phyloP scores from a whole-genome alignment of 2,797 vertebrate genomes.

The Sebastes taczanowskii region DNA sequence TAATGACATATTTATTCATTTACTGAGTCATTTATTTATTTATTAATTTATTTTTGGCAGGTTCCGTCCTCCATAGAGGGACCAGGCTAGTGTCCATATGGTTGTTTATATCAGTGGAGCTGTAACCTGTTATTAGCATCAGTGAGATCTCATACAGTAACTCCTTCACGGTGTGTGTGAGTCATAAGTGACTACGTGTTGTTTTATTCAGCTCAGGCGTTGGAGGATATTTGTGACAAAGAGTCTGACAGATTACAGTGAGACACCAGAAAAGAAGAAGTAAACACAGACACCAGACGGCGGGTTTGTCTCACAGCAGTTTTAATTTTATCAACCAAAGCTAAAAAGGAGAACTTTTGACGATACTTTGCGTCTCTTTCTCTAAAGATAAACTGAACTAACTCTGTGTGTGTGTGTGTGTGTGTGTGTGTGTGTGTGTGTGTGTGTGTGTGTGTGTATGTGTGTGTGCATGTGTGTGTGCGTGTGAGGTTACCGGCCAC shows the following conservation, averaged over 20 bases:
- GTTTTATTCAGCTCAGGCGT: constrained; percentile 7
- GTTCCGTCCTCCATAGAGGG: no score
- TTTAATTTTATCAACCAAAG: no score
- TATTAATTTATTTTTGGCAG: no score
- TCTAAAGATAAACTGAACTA: no score
- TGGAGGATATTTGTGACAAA: constrained; percentile 19
- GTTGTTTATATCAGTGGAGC: no score
- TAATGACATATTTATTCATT: no score
- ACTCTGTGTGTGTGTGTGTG: not conserved
- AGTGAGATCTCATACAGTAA: not conserved
- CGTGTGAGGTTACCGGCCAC: constrained; percentile 85
- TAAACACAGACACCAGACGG: constrained; percentile 1
- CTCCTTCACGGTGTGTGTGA: constrained; percentile 1
- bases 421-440: not conserved
- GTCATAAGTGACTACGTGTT: constrained; percentile 20
- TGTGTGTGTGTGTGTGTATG: not conserved
- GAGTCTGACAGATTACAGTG: constrained; percentile 6
- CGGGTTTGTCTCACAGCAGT: no score
- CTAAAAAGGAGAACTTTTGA: no score
- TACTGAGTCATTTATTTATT: no score
- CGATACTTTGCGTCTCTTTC: no score
- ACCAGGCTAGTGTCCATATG: no score
- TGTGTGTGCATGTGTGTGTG: not conserved
- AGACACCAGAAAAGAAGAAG: not conserved
- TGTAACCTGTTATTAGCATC: no score